Evolutionary conservation across 2,888 invertebrate species (phyloP).

Genomic region (Drosophila atripex): DNA sequence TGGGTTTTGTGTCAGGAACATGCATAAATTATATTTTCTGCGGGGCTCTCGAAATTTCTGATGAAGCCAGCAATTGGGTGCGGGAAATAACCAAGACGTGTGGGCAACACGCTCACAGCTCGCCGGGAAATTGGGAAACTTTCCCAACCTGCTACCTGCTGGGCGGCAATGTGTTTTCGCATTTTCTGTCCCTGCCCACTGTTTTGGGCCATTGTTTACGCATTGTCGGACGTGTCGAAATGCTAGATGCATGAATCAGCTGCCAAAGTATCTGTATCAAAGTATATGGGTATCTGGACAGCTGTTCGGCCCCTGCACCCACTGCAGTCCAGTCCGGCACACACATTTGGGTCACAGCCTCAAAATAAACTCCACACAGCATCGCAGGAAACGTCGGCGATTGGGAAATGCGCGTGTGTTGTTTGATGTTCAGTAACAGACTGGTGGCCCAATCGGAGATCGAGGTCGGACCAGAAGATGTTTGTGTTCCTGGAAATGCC

Average conservation of each 20-base stretch:
- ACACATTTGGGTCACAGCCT: constrained; percentile 62
- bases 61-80: constrained; percentile 60
- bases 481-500: constrained; percentile 32
- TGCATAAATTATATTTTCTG: constrained; percentile 69
- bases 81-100: constrained; percentile 44
- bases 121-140: constrained; percentile 13
- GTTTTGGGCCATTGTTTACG: constrained; percentile 50
- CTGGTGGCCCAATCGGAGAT: constrained; percentile 37
- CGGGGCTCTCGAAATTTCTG: constrained; percentile 49
- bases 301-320: constrained; percentile 15
- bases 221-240: constrained; percentile 67
- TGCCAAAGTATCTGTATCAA: constrained; percentile 37
- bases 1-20: constrained; percentile 70
- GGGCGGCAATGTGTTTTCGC: constrained; percentile 41
- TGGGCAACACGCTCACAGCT: constrained; percentile 9
- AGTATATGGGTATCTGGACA: no score
- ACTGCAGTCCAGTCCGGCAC: constrained; percentile 37
- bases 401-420: constrained; percentile 22
- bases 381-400: constrained; percentile 59
- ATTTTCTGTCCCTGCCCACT: constrained; percentile 25
- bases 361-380: constrained; percentile 59
- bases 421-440: constrained; percentile 39
- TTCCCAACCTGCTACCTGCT: constrained; percentile 38
- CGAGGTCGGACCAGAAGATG: constrained; percentile 17
- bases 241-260: constrained; percentile 51